These are phyloP conservation scores for Drosophila birchii DNA, from an alignment of 2,888 invertebrate species.

Conservation along the genomic window DNA sequence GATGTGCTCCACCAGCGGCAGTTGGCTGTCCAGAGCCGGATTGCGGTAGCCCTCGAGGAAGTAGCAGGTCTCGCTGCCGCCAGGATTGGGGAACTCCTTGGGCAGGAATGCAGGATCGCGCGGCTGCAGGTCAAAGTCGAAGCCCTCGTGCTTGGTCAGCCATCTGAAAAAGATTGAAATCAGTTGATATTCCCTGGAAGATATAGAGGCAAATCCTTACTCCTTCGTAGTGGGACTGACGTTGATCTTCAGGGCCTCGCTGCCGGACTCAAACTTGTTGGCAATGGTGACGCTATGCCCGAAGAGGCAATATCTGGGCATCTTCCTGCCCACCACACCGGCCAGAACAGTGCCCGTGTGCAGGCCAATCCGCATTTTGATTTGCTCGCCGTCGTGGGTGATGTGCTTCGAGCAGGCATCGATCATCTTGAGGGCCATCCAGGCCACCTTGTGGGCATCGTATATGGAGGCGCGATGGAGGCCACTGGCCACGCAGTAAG, in stretches of 20 bases:
- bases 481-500: constrained; percentile 97
- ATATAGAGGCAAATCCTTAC: constrained; percentile 87
- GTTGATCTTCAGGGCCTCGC: constrained; percentile 95
- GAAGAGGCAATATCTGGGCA: constrained; percentile 94
- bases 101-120: constrained; percentile 92
- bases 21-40: constrained; percentile 87
- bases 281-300: constrained; percentile 98
- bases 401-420: constrained; percentile 94
- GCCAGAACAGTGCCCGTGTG: constrained; percentile 97
- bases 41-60: constrained; percentile 93
- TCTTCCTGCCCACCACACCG: constrained; percentile 96
- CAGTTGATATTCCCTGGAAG: background rate
- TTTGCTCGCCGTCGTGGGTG: constrained; percentile 96
- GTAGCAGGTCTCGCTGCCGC: constrained; percentile 92
- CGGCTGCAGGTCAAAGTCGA: constrained; percentile 88
- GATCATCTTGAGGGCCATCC: constrained; percentile 98
- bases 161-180: constrained; percentile 86
- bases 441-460: constrained; percentile 97
- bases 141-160: constrained; percentile 90
- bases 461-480: constrained; percentile 93
- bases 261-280: constrained; percentile 97
- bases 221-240: constrained; percentile 96
- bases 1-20: constrained; percentile 85
- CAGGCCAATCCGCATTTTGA: constrained; percentile 96
- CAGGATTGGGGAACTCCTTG: constrained; percentile 91